phyloP scores from a whole-genome alignment of 2,888 invertebrate species.

The Synanthedon andrenaeformis region DNA sequence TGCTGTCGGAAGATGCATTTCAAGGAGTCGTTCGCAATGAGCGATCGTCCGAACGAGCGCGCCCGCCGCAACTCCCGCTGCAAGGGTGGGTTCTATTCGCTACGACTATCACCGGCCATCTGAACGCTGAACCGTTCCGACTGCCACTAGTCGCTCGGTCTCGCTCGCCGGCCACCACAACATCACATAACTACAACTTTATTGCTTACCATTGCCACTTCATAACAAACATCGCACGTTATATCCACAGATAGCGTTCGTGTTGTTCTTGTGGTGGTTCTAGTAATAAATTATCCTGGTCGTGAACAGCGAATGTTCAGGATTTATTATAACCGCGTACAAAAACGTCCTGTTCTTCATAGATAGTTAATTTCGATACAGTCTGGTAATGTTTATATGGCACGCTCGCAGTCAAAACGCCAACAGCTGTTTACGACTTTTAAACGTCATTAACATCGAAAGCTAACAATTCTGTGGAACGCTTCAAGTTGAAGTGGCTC shows the following conservation, averaged over 20 bases:
- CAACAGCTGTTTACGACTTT: too few species aligned
- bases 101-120: slow-evolving; percentile 31
- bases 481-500: too few species aligned
- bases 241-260: not conserved
- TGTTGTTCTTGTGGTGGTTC: not conserved
- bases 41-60: slow-evolving; percentile 68
- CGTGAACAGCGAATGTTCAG: too few species aligned
- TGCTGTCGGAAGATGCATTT: slow-evolving; percentile 67
- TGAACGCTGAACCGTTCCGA: slow-evolving; percentile 18
- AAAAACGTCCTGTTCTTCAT: too few species aligned
- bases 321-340: too few species aligned
- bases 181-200: not conserved
- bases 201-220: not conserved
- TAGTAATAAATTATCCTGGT: too few species aligned
- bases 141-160: slow-evolving; percentile 2
- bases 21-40: slow-evolving; percentile 70
- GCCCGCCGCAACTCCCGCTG: slow-evolving; percentile 67
- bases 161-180: not conserved
- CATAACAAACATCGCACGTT: not conserved
- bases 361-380: too few species aligned
- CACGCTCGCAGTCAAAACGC: too few species aligned
- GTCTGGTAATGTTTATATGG: too few species aligned
- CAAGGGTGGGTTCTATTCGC: slow-evolving; percentile 57
- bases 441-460: too few species aligned
- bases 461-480: too few species aligned